Conservation (phyloP, 2,888 invertebrate species). For the Platerodrilus igneus region DNA sequence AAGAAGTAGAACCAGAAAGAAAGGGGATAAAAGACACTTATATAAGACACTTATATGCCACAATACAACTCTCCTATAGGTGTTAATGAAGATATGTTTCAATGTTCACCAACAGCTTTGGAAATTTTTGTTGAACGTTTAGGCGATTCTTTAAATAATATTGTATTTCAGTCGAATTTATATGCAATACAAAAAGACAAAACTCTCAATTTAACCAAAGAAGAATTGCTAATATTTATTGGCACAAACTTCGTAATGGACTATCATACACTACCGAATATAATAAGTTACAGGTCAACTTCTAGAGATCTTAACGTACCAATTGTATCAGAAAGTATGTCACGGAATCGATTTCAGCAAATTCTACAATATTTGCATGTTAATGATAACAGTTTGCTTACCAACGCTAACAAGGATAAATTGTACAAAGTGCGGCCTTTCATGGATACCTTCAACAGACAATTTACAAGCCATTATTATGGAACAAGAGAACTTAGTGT, state of each 20-base stretch:
- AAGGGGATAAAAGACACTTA: no score
- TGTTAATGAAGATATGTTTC: no score
- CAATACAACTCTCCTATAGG: no score
- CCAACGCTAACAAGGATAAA: conserved; percentile 17
- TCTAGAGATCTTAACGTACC: conserved; percentile 11
- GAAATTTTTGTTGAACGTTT: no score
- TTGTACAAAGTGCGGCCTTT: conserved; percentile 22
- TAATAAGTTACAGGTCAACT: neutral
- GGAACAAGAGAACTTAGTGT: conserved; percentile 1
- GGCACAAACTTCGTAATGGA: conserved; percentile 4
- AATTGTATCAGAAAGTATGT: conserved; percentile 18
- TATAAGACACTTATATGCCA: no score
- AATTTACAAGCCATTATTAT: conserved; percentile 3
- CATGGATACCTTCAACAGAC: conserved; percentile 16
- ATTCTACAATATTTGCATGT: conserved; percentile 21
- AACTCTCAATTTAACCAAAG: neutral
- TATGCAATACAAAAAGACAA: conserved; percentile 1
- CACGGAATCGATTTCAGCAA: conserved; percentile 16
- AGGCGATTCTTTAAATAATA: neutral
- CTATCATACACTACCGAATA: conserved; percentile 5
- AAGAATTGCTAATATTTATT: neutral
- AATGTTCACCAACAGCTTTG: no score
- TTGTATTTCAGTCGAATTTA: neutral
- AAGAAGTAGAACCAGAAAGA: no score
- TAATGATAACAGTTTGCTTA: conserved; percentile 20